Conservation (phyloP, 2,888 invertebrate species). For the Luperina testacea region DNA sequence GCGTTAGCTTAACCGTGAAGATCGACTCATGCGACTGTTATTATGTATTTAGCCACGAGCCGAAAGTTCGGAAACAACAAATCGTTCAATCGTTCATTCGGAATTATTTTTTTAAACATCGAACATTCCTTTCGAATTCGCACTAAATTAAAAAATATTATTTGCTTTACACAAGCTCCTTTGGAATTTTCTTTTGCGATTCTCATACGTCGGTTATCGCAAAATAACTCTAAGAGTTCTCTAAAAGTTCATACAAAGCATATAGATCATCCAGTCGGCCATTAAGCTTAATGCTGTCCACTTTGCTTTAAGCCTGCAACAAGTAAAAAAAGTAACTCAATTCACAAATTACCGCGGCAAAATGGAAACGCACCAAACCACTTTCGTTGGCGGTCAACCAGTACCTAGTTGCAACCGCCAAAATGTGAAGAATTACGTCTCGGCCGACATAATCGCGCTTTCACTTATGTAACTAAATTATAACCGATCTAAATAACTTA, state of each 20-base stretch:
- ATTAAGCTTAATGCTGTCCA: neutral
- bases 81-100: no score
- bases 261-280: neutral
- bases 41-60: neutral
- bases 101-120: neutral
- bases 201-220: neutral
- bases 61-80: no score
- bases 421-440: slow-evolving; percentile 62
- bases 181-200: neutral
- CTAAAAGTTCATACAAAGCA: neutral
- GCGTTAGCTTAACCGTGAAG: no score
- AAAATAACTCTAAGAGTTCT: neutral
- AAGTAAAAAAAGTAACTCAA: neutral
- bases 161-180: neutral
- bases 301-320: neutral
- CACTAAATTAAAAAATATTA: neutral
- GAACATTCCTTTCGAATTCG: neutral
- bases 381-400: slow-evolving; percentile 79
- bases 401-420: slow-evolving; percentile 61
- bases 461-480: slow-evolving; percentile 66
- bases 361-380: slow-evolving; percentile 60
- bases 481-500: slow-evolving; percentile 43
- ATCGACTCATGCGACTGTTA: neutral
- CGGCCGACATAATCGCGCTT: slow-evolving; percentile 57
- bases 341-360: slow-evolving; percentile 20